These are phyloP conservation scores for Plumapathes pennacea DNA, from an alignment of 92 coral and sea anemone species.

Conservation along the genomic window DNA sequence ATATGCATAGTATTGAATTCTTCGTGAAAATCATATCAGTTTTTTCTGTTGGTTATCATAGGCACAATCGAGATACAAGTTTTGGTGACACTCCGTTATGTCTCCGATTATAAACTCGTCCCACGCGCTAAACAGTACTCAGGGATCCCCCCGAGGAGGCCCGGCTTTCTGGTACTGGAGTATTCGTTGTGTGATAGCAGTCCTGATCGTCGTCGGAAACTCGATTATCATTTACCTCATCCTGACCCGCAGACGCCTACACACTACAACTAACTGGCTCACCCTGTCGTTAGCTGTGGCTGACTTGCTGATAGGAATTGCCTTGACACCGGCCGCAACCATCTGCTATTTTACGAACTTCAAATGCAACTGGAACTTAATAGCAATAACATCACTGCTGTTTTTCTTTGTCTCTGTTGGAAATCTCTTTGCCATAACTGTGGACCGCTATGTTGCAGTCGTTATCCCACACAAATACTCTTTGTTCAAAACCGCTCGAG, in stretches of 20 bases:
- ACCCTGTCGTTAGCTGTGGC: conserved; percentile 40
- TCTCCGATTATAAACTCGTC: too few relatives aligned
- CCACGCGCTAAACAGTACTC: too few relatives aligned
- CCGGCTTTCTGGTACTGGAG: conserved; percentile 55
- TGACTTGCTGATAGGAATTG: conserved; percentile 35
- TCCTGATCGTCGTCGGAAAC: conserved; percentile 22
- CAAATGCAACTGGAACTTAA: conserved; percentile 9
- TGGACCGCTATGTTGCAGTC: conserved; percentile 34
- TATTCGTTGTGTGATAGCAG: conserved; percentile 19
- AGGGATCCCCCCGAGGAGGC: conserved; percentile 6
- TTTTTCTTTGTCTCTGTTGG: conserved; percentile 34
- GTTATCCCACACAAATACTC: conserved; percentile 25
- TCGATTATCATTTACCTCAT: conserved; percentile 26
- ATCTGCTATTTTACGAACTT: conserved; percentile 25
- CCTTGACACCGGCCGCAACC: conserved; percentile 25
- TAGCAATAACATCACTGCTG: background rate
- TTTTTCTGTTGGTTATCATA: too few relatives aligned
- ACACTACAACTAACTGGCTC: conserved; percentile 42
- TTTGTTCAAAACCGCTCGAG: conserved; percentile 10
- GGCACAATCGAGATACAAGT: too few relatives aligned
- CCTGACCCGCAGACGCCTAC: conserved; percentile 20
- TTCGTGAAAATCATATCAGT: too few relatives aligned
- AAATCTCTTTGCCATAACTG: conserved; percentile 23
- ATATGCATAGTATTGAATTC: too few relatives aligned
- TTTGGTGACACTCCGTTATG: too few relatives aligned